Base-by-base conservation (phyloP, 2,113 vertebrate genomes). In the Athene cunicularia region DNA sequence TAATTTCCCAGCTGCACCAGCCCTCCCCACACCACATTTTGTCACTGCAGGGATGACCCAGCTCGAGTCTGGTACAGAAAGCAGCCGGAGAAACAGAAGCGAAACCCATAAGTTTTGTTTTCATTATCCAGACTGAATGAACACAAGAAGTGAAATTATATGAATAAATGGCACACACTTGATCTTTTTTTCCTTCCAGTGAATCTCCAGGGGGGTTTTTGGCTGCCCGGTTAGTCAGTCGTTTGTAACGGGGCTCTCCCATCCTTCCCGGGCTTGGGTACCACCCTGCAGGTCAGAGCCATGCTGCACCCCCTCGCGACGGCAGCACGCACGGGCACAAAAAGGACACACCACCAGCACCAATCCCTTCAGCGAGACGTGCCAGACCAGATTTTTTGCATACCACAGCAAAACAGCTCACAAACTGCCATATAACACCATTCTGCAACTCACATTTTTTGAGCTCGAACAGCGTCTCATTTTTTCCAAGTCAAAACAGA, bases 381-480 rank as follows among this genome's bases (percentile, higher is more conserved):
- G 81, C 85, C 95, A 82, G 58, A 82, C 87, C 77, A 90, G 95
- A 95, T 93, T 90, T 81, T 97, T 96, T 87, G 70, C 92, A 95
- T 95, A 79, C 90, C 87, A 75, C 62, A 64, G 85, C 32, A 43
- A 60, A 95, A 81, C 63, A 92, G 66, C 53, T 90, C 90, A 28
- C 35, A 39, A 75, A 72, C 43, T 64, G 89, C 62, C 68, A 35
- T 15, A 0, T 4, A 93, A 87, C 73, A 85, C 81, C 70, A n/a
- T 22, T 35, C 87, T 87, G 74, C 77, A 84, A 74, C 81, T 55
- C 28, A 4, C 3, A 0, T 26, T 35, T 79, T 53, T 47, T 22
- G 18, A 94, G 81, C 64, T 71, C 26, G 45, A 75, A 39, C 30
- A 79, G 27, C 3, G 0, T 56, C 80, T 96, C 64, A 79, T 23